phyloP scores from a whole-genome alignment of 2,888 invertebrate species.

The Callyntrura guangdongensis region DNA sequence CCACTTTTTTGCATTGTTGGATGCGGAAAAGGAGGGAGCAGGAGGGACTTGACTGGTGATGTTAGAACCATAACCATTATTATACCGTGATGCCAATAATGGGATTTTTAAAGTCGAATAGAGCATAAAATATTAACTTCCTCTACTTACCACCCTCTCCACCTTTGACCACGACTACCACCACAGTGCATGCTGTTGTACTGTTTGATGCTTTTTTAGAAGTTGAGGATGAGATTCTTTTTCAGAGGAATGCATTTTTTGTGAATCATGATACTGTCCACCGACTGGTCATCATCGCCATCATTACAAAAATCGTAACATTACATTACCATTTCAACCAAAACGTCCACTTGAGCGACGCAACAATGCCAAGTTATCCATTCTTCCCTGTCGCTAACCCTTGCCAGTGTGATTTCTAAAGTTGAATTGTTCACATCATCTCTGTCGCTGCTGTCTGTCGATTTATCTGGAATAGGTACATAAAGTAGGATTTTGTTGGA shows the following conservation, averaged over 20 bases:
- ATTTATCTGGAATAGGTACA: not conserved
- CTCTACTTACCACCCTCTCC: slow-evolving; percentile 58
- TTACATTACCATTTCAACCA: not conserved
- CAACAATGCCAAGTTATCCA: slow-evolving; percentile 61
- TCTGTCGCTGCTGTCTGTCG: slow-evolving; percentile 10
- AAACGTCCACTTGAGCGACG: not conserved
- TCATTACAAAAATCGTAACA: slow-evolving; percentile 26
- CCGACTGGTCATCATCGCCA: slow-evolving; percentile 23
- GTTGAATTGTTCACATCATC: slow-evolving; percentile 78
- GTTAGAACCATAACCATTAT: not conserved
- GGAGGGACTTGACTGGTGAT: slow-evolving; percentile 27
- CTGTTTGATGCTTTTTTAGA: not conserved
- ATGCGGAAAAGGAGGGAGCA: slow-evolving; percentile 15
- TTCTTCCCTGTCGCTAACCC: slow-evolving; percentile 66
- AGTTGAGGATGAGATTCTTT: slow-evolving; percentile 18
- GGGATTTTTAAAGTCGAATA: slow-evolving; percentile 77
- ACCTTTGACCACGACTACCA: slow-evolving; percentile 20
- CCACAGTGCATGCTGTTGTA: not conserved
- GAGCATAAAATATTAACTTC: slow-evolving; percentile 85
- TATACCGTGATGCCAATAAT: not conserved
- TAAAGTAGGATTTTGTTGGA: not conserved
- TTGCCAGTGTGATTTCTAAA: slow-evolving; percentile 80
- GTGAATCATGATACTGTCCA: not conserved
- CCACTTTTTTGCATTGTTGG: slow-evolving; percentile 44
- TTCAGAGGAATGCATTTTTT: slow-evolving; percentile 31